Percentiles rank a stretch among this genome's conserved stretches.
Evolutionary conservation across 2,113 vertebrate genomes (phyloP).

Genomic region (zebrafish (Danio rerio)): DNA sequence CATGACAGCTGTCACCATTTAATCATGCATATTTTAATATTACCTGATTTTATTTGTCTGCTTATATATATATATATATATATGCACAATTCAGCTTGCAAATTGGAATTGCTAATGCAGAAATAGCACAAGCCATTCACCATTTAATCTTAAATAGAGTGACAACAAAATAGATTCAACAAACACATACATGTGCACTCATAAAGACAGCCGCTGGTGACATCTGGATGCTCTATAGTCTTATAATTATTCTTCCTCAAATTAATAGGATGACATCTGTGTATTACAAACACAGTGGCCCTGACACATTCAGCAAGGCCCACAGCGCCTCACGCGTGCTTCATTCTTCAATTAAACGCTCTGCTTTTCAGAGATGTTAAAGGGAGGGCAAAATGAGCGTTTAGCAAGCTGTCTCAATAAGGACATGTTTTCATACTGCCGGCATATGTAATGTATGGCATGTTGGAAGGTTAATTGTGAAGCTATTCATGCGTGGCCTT

Average conservation of each 20-base stretch:
- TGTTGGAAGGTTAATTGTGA: conserved; percentile 37
- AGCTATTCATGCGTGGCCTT: conserved; percentile 42
- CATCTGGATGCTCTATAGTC: conserved; percentile 52
- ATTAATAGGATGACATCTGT: conserved; percentile 56
- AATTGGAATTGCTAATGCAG: conserved; percentile 65
- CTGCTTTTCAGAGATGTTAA: conserved; percentile 26
- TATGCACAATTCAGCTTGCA: conserved; percentile 54
- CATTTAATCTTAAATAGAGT: conserved; percentile 54
- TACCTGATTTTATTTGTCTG: too few relatives aligned
- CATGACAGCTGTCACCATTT: too few relatives aligned
- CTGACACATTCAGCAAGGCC: conserved; percentile 41
- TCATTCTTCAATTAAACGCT: conserved; percentile 32
- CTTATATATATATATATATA: neutral
- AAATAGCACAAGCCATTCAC: conserved; percentile 42
- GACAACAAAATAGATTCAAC: neutral
- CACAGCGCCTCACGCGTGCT: conserved; percentile 11
- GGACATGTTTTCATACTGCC: conserved; percentile 38
- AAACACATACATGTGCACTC: conserved; percentile 37
- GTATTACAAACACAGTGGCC: conserved; percentile 54
- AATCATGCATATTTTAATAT: too few relatives aligned
- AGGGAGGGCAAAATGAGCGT: conserved; percentile 44
- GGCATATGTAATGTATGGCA: conserved; percentile 25
- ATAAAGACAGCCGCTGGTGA: conserved; percentile 47
- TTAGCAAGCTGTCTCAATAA: conserved; percentile 47
- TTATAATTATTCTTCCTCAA: conserved; percentile 58